These are phyloP conservation scores for Patella pellucida DNA, from an alignment of 2,888 invertebrate genomes.

Conservation along the genomic window DNA sequence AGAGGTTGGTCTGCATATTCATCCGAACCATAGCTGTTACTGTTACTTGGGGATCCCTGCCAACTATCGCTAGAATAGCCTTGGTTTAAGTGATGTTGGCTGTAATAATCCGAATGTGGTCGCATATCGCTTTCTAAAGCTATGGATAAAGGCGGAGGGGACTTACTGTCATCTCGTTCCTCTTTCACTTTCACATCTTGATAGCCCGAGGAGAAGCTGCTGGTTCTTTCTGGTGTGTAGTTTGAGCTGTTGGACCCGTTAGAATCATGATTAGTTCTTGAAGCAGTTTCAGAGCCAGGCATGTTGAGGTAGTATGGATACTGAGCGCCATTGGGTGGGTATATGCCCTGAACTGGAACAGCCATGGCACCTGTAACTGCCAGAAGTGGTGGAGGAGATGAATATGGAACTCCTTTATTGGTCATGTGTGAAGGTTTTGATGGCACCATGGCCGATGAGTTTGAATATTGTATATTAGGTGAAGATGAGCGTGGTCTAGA, in stretches of 20 bases:
- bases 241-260: slow-evolving; percentile 17
- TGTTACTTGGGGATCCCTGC: slow-evolving; percentile 31
- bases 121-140: neutral
- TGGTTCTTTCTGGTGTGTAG: neutral
- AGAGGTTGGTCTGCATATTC: slow-evolving; percentile 37
- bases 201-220: neutral
- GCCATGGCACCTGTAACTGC: slow-evolving; percentile 32
- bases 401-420: slow-evolving; percentile 20
- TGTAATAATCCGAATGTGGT: slow-evolving; percentile 6
- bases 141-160: neutral
- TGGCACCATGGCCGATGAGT: neutral
- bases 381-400: slow-evolving; percentile 39
- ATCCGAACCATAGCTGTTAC: slow-evolving; percentile 34
- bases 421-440: neutral
- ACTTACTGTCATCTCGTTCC: neutral
- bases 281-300: slow-evolving; percentile 14
- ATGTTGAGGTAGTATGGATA: slow-evolving; percentile 27
- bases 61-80: slow-evolving; percentile 19
- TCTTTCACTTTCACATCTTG: neutral
- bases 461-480: neutral
- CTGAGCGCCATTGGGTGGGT: slow-evolving; percentile 17
- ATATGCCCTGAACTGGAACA: slow-evolving; percentile 21
- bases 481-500: slow-evolving; percentile 16
- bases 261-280: slow-evolving; percentile 14
- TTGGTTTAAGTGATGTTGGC: neutral